Percentiles rank a stretch among this genome's conserved stretches.
Conservation (phyloP, 2,113 vertebrate species). For the Cyprinodon brontotheroides region DNA sequence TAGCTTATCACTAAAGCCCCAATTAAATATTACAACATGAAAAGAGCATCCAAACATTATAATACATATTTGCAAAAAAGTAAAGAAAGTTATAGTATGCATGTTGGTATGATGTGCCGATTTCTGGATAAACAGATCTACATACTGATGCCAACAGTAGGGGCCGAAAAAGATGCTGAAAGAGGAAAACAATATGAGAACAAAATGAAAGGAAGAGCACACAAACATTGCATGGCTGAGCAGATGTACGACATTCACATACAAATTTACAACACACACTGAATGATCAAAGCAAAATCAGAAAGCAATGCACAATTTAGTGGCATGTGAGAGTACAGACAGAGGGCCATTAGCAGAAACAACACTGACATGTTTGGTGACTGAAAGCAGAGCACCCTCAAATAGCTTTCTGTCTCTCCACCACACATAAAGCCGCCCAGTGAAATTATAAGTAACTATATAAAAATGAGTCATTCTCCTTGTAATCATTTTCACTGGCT, state of each 20-base stretch:
- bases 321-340: conserved; percentile 10
- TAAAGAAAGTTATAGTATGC: background rate
- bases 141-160: conserved; percentile 73
- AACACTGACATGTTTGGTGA: conserved; percentile 1
- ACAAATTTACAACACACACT: conserved; percentile 13
- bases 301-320: conserved; percentile 21
- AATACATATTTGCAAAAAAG: background rate
- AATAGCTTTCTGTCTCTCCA: conserved; percentile 9
- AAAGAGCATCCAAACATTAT: background rate
- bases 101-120: conserved; percentile 25
- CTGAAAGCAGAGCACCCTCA: conserved; percentile 2
- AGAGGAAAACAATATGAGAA: conserved; percentile 10
- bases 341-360: conserved; percentile 17
- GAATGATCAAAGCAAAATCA: conserved; percentile 34
- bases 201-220: conserved; percentile 21
- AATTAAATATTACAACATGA: background rate
- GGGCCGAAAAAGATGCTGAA: conserved; percentile 70
- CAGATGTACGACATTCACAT: conserved; percentile 29
- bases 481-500: conserved; percentile 13
- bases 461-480: conserved; percentile 14
- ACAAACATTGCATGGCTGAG: conserved; percentile 57
- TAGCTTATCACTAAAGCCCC: background rate
- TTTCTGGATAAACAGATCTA: conserved; percentile 60
- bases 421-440: conserved; percentile 3
- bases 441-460: conserved; percentile 11